These are phyloP conservation scores for Astur gentilis DNA, from an alignment of 2,113 vertebrate genomes.

Conservation along the genomic window DNA sequence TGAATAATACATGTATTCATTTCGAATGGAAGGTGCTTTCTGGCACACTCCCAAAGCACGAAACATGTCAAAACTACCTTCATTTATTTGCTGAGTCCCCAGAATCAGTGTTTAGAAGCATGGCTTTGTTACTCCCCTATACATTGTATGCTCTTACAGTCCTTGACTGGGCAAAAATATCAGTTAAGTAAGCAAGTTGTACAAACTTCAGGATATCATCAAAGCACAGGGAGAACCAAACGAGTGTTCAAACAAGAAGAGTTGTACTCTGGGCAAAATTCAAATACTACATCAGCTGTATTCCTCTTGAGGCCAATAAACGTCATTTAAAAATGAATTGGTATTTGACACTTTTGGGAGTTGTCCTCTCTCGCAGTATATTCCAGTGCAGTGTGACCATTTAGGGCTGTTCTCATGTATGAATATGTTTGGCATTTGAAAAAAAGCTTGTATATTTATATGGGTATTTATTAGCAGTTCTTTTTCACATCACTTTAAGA, in stretches of 20 bases:
- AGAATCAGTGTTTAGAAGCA: not conserved
- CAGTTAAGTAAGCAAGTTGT: not conserved
- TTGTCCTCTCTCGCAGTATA: not conserved
- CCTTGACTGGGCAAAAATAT: not conserved
- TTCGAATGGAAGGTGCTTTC: not conserved
- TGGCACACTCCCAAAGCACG: not conserved
- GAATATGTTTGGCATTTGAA: not conserved
- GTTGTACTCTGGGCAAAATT: not conserved
- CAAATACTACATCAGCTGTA: not conserved
- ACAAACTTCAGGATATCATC: not conserved
- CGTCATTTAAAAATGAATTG: not conserved
- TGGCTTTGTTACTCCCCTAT: not conserved
- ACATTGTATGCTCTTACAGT: not conserved
- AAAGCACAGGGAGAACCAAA: not conserved
- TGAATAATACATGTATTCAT: not conserved
- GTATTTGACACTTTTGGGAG: not conserved
- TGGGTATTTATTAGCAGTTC: not conserved
- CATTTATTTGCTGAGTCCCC: not conserved
- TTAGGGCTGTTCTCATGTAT: not conserved
- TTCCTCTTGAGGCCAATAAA: not conserved
- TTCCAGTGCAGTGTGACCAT: not conserved
- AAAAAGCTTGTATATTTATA: not conserved
- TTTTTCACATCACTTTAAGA: not conserved
- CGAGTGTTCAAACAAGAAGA: not conserved
- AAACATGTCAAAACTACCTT: not conserved